phyloP scores from a whole-genome alignment of 2,797 vertebrate species.

The Strix occidentalis region DNA sequence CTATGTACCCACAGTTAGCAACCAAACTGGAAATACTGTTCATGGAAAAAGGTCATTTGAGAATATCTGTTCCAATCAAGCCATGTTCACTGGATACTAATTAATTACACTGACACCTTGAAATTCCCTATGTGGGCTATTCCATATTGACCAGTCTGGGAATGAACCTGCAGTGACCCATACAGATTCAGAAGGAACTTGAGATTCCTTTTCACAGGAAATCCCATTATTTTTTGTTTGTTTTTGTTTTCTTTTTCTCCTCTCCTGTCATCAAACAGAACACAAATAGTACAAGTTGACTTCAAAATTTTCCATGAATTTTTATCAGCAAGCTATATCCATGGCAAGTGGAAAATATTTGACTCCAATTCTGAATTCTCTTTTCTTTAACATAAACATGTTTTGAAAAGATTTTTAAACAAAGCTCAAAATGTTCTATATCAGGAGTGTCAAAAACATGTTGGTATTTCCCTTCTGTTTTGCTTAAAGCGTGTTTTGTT shows the following conservation, averaged over 20 bases:
- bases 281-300: background rate
- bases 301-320: background rate
- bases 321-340: background rate
- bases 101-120: background rate
- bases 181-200: background rate
- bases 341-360: background rate
- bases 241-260: background rate
- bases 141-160: background rate
- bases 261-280: background rate
- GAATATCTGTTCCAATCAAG: background rate
- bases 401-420: slow-evolving; percentile 13
- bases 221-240: background rate
- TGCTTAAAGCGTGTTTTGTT: slow-evolving; percentile 6
- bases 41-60: background rate
- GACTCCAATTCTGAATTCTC: background rate
- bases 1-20: background rate
- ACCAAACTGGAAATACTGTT: background rate
- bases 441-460: background rate
- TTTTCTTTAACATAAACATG: background rate
- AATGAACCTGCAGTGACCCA: background rate
- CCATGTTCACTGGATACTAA: background rate
- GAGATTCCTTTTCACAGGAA: background rate
- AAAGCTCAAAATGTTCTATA: background rate
- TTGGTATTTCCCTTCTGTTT: slow-evolving; percentile 9
- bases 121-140: background rate